Conservation (phyloP, 2,113 vertebrate species). For the Megalops atlanticus region DNA sequence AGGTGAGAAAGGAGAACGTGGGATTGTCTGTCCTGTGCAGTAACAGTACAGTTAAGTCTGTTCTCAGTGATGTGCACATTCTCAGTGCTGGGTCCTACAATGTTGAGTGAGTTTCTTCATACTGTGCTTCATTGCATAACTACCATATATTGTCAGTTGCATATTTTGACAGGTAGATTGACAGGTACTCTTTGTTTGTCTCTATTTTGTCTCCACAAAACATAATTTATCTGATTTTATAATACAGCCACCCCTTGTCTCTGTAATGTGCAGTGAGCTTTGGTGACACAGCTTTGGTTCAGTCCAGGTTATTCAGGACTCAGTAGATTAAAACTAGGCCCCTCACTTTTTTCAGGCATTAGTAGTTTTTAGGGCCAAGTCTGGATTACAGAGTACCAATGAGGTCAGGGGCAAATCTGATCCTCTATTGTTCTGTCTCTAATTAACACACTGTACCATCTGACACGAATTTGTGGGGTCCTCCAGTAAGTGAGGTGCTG, state of each 20-base stretch:
- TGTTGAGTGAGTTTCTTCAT: no score
- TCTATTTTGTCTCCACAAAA: no score
- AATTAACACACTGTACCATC: constrained; percentile 49
- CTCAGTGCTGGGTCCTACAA: no score
- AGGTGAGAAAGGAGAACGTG: background rate
- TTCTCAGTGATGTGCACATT: no score
- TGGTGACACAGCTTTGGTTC: no score
- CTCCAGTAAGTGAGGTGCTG: background rate
- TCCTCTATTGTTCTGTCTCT: constrained; percentile 48
- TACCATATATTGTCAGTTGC: no score
- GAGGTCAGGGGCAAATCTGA: constrained; percentile 60
- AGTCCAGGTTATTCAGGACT: background rate
- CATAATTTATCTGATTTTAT: no score
- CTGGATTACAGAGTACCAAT: constrained; percentile 57
- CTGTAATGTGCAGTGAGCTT: background rate
- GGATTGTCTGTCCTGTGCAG: no score
- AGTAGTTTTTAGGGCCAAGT: constrained; percentile 55
- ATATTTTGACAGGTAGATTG: no score
- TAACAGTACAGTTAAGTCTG: no score
- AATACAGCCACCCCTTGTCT: background rate
- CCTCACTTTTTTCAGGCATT: constrained; percentile 42
- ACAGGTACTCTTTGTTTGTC: no score
- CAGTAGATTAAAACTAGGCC: background rate
- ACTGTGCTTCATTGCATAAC: no score
- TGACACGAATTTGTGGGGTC: background rate